Percentiles rank a stretch among this genome's conserved stretches.
These are phyloP conservation scores for Podocnemis expansa DNA, from an alignment of 2,113 vertebrate genomes.

Conservation along the genomic window DNA sequence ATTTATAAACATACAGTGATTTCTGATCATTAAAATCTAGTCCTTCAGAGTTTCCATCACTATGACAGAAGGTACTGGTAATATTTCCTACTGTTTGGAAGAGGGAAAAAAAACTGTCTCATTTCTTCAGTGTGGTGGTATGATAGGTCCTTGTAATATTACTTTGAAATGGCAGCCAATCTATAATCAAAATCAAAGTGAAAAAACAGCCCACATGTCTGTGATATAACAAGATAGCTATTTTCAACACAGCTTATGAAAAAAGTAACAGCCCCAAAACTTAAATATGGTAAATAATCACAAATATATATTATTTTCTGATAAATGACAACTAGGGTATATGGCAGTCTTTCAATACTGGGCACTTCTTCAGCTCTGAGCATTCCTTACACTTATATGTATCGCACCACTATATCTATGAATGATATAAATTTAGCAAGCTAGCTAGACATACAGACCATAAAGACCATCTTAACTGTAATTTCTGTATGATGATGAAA, in stretches of 20 bases:
- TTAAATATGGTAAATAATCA: background rate
- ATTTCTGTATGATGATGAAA: slow-evolving; percentile 44
- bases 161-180: background rate
- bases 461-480: slow-evolving; percentile 49
- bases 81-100: background rate
- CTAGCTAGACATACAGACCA: slow-evolving; percentile 15
- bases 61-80: background rate
- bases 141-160: background rate
- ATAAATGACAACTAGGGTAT: background rate
- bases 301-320: background rate
- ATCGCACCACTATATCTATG: background rate
- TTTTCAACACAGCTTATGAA: background rate
- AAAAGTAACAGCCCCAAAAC: background rate
- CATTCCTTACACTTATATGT: background rate
- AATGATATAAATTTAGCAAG: slow-evolving; percentile 29
- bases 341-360: background rate
- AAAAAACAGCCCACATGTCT: background rate
- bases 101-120: background rate
- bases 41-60: background rate
- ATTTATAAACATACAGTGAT: background rate
- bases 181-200: background rate
- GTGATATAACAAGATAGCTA: background rate
- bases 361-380: background rate
- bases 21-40: background rate
- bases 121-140: background rate